Conservation (phyloP, 2,797 vertebrate species). For the Buphagus erythrorhynchus region DNA sequence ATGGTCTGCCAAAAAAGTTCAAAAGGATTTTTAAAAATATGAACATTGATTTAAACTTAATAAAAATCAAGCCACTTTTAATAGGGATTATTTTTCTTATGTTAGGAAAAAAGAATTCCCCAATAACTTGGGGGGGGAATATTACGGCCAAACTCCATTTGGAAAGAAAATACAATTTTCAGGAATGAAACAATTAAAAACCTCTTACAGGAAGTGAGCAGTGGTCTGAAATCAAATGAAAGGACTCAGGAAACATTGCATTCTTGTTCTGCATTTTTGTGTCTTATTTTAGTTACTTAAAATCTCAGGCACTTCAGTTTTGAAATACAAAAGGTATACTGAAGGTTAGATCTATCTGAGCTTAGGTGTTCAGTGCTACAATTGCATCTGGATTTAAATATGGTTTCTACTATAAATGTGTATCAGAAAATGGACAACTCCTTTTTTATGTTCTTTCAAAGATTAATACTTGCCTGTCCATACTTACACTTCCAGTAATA, state of each 20-base stretch:
- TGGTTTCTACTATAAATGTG: not conserved
- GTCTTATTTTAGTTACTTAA: not conserved
- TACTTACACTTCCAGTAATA: not conserved
- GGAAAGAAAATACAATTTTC: not conserved
- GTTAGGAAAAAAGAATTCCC: not conserved
- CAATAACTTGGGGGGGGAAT: not conserved
- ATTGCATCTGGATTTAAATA: not conserved
- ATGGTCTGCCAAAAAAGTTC: not conserved
- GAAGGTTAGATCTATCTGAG: not conserved
- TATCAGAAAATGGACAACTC: accelerated
- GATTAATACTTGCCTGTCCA: not conserved
- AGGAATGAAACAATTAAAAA: not conserved
- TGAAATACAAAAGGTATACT: not conserved
- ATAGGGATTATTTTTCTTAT: not conserved
- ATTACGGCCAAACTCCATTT: not conserved
- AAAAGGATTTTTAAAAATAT: not conserved
- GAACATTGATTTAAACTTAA: not conserved
- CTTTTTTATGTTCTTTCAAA: not conserved
- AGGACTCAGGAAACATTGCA: not conserved
- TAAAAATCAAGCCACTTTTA: not conserved
- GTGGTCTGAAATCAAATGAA: not conserved
- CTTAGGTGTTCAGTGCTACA: no score
- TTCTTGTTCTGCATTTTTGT: not conserved
- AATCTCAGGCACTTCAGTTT: not conserved
- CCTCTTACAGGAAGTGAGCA: not conserved